These are phyloP conservation scores for Phaetusa simplex DNA, from an alignment of 2,113 vertebrate species.

Conservation along the genomic window DNA sequence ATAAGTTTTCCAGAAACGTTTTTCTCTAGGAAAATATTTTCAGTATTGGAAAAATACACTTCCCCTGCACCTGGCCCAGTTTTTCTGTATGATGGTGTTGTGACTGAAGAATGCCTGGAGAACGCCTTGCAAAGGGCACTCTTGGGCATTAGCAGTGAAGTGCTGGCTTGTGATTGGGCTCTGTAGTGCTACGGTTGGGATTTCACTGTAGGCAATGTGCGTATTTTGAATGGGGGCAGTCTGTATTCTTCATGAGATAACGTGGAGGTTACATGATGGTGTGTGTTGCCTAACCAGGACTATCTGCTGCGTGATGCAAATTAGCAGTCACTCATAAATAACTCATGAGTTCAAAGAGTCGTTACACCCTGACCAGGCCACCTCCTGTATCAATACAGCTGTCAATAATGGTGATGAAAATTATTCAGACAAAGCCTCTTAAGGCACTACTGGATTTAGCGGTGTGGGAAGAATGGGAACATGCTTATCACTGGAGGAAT, in stretches of 20 bases:
- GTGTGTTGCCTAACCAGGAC: not conserved
- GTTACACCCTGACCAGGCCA: not conserved
- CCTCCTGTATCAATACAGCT: conserved; percentile 21
- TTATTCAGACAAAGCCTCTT: conserved; percentile 7
- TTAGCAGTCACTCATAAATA: conserved; percentile 18
- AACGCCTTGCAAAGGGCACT: not conserved
- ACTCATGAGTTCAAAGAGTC: conserved; percentile 1
- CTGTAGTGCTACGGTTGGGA: not conserved
- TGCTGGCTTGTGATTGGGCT: not conserved
- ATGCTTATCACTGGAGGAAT: not conserved
- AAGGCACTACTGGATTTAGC: conserved; percentile 1
- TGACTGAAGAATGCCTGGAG: not conserved
- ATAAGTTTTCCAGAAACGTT: not conserved
- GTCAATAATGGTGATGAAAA: conserved; percentile 25
- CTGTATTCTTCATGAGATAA: not conserved
- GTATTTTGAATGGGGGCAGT: not conserved
- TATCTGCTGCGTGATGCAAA: not conserved
- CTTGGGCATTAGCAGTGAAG: not conserved
- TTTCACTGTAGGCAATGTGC: not conserved
- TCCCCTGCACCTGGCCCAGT: not conserved
- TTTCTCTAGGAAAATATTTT: not conserved
- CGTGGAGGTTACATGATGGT: not conserved
- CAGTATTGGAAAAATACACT: not conserved
- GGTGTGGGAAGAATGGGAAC: not conserved
- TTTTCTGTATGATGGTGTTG: not conserved